A percentile compares a stretch with the other conserved stretches of the same genome.
These are phyloP conservation scores for Harmothoe impar DNA, from an alignment of 2,888 invertebrate species.

Conservation along the genomic window DNA sequence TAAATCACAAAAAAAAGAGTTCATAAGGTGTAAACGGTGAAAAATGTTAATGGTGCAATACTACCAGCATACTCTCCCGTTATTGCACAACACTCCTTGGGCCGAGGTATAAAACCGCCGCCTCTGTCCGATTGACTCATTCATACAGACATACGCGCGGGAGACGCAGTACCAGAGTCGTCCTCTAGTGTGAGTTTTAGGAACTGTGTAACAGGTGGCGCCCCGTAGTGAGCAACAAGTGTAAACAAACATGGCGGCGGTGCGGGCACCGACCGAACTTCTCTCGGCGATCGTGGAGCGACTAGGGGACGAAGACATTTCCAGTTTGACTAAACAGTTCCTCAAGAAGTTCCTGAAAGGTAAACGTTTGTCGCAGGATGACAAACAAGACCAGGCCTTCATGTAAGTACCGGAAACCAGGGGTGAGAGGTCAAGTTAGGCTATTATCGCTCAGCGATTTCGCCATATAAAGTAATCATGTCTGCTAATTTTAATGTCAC, in stretches of 20 bases:
- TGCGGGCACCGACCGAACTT: neutral
- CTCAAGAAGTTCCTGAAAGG: constrained; percentile 8
- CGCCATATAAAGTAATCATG: neutral
- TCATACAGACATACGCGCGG: no score
- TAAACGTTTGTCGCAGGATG: constrained; percentile 1
- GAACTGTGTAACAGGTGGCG: no score
- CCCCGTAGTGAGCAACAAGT: no score
- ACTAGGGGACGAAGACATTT: neutral
- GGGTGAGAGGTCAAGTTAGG: neutral
- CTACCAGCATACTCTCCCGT: no score
- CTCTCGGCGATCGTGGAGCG: neutral
- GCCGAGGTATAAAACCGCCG: no score
- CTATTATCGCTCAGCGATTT: constrained; percentile 25
- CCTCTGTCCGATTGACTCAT: no score
- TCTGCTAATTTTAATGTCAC: neutral
- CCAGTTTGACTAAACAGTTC: neutral
- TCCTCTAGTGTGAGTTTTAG: no score
- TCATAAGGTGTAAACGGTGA: no score
- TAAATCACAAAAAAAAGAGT: no score
- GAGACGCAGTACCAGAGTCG: no score
- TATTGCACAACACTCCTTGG: no score
- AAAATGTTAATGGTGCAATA: no score
- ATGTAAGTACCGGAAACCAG: neutral
- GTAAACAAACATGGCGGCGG: neutral
- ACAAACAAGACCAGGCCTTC: neutral